Evolutionary conservation across 1,140 invertebrate species (phyloP).

Genomic region (Stegodyphus dumicola): DNA sequence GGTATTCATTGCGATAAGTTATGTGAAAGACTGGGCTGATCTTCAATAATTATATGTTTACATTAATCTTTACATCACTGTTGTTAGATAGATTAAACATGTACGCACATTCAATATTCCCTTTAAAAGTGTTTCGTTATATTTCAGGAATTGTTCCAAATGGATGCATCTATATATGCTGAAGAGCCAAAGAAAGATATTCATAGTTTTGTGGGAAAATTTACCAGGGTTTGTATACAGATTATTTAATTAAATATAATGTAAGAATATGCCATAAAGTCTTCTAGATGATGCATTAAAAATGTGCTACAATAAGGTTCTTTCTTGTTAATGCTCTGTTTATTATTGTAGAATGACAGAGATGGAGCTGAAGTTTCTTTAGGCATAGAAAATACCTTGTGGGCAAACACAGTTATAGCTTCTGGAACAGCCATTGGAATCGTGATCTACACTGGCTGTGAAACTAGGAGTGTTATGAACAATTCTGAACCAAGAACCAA

Average conservation of each 20-base stretch:
- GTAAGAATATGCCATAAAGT: not conserved
- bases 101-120: not conserved
- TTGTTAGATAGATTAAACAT: not conserved
- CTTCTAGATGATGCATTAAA: too few relatives aligned
- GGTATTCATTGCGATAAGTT: too few relatives aligned
- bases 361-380: slow-evolving; percentile 79
- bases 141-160: slow-evolving; percentile 81
- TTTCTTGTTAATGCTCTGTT: not conserved
- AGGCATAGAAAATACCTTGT: slow-evolving; percentile 96
- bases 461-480: slow-evolving; percentile 98
- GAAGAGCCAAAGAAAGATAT: slow-evolving; percentile 99
- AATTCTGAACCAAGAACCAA: slow-evolving; percentile 95
- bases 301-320: too few relatives aligned
- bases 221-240: slow-evolving; percentile 76
- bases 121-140: slow-evolving; percentile 22
- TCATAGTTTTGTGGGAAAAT: slow-evolving; percentile 97
- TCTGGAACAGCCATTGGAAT: slow-evolving; percentile 93
- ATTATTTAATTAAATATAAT: not conserved
- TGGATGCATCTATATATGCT: slow-evolving; percentile 90
- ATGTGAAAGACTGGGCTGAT: too few relatives aligned
- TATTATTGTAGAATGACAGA: slow-evolving; percentile 72
- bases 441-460: slow-evolving; percentile 96
- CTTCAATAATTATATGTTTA: too few relatives aligned
- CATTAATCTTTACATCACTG: not conserved
- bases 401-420: slow-evolving; percentile 98